Evolutionary conservation across 1,140 invertebrate species (phyloP).

Genomic region (Lepidostoma basale): DNA sequence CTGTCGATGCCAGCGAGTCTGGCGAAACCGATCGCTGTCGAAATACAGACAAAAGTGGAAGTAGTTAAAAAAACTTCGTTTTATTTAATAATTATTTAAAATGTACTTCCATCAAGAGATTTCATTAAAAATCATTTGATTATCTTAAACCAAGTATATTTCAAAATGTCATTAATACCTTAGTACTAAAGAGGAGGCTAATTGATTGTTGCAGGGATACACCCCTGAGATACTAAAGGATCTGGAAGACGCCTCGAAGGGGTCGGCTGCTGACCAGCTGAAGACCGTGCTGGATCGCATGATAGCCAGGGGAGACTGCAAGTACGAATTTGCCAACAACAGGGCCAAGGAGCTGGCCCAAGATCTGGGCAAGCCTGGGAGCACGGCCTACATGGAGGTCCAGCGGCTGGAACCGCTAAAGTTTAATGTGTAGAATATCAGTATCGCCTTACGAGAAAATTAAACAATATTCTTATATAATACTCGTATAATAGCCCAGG

Average conservation of each 20-base stretch:
- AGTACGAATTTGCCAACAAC: slow-evolving; percentile 59
- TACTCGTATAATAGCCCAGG: too few species aligned
- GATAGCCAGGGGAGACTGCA: slow-evolving; percentile 58
- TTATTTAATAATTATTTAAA: too few species aligned
- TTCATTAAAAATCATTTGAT: neutral
- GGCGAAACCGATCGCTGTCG: too few species aligned
- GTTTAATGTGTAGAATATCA: slow-evolving; percentile 46
- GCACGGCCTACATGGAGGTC: slow-evolving; percentile 58
- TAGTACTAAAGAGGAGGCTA: too few species aligned
- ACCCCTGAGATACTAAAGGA: slow-evolving; percentile 55
- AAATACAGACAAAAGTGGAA: too few species aligned
- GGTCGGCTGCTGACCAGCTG: slow-evolving; percentile 59
- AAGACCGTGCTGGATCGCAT: slow-evolving; percentile 58
- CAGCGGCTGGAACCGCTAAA: slow-evolving; percentile 56
- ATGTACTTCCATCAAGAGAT: too few species aligned
- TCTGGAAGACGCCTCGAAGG: slow-evolving; percentile 56
- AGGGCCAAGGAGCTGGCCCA: slow-evolving; percentile 58
- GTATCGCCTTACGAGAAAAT: too few species aligned
- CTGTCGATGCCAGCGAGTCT: too few species aligned
- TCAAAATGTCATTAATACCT: too few species aligned
- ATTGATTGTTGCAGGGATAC: slow-evolving; percentile 61
- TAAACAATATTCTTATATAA: too few species aligned
- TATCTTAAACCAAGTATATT: too few species aligned
- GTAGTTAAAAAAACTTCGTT: too few species aligned
- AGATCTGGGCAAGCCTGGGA: slow-evolving; percentile 59